These are phyloP conservation scores for Silurus aristotelis DNA, from an alignment of 2,797 vertebrate species.

Conservation along the genomic window DNA sequence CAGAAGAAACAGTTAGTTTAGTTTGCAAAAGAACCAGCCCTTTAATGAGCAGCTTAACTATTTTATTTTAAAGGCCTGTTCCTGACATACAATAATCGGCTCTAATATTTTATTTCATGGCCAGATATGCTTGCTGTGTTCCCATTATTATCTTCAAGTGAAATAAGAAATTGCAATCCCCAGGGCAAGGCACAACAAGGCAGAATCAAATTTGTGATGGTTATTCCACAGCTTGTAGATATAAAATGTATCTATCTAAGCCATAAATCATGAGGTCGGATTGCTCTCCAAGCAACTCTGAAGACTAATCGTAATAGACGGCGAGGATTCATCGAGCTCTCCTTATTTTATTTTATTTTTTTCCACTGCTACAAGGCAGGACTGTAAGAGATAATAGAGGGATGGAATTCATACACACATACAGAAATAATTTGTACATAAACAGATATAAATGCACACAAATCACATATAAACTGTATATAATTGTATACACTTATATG, in stretches of 20 bases:
- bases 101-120: slow-evolving; percentile 52
- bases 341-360: slow-evolving; percentile 27
- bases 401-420: slow-evolving; percentile 18
- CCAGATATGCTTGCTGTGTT: slow-evolving; percentile 38
- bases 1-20: slow-evolving; percentile 9
- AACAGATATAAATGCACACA: background rate
- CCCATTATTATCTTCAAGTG: slow-evolving; percentile 53
- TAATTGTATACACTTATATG: background rate
- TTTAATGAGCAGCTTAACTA: slow-evolving; percentile 32
- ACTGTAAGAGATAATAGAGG: slow-evolving; percentile 23
- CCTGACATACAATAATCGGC: slow-evolving; percentile 45
- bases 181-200: slow-evolving; percentile 49
- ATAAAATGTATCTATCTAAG: slow-evolving; percentile 50
- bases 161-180: slow-evolving; percentile 50
- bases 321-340: slow-evolving; percentile 39
- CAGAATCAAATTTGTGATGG: slow-evolving; percentile 54
- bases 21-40: slow-evolving; percentile 1
- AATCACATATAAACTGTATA: background rate
- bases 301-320: slow-evolving; percentile 47
- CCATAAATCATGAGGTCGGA: slow-evolving; percentile 52
- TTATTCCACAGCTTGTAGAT: slow-evolving; percentile 57
- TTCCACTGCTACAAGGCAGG: slow-evolving; percentile 36
- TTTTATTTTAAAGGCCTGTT: slow-evolving; percentile 29
- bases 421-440: slow-evolving; percentile 6
- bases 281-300: slow-evolving; percentile 42